These are phyloP conservation scores for Cryptosula pallasiana DNA, from an alignment of 2,888 invertebrate species.

Conservation along the genomic window DNA sequence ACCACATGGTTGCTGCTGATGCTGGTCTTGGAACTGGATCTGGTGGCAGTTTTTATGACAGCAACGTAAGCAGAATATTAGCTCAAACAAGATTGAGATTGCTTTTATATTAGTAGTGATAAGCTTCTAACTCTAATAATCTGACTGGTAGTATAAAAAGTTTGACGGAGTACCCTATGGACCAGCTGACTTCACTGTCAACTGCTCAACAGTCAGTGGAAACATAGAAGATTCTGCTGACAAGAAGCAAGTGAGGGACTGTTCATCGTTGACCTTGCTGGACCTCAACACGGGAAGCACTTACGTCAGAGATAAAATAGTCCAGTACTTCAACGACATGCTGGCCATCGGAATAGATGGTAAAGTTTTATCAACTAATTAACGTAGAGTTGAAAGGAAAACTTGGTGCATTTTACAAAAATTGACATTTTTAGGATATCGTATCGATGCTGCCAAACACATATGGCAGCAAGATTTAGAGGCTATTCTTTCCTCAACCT, in stretches of 20 bases:
- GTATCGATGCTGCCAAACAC: conserved; percentile 57
- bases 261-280: neutral
- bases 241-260: neutral
- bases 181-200: neutral
- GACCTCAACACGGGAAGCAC: neutral
- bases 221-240: neutral
- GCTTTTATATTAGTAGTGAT: too few species aligned
- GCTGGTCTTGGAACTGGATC: conserved; percentile 61
- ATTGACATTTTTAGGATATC: conserved; percentile 55
- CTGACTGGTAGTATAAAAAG: neutral
- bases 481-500: conserved; percentile 59
- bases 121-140: too few species aligned
- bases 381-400: conserved; percentile 53
- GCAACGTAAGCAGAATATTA: too few species aligned
- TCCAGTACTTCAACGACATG: neutral
- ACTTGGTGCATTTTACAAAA: conserved; percentile 59
- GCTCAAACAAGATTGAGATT: too few species aligned
- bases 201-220: neutral
- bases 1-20: conserved; percentile 71
- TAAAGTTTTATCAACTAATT: too few species aligned
- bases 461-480: conserved; percentile 66
- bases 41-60: too few species aligned
- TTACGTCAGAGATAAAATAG: neutral
- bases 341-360: neutral
- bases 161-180: neutral